Percentiles rank a stretch among this genome's conserved stretches.
phyloP scores from a whole-genome alignment of 2,113 vertebrate genomes.

The Ovibos moschatus region DNA sequence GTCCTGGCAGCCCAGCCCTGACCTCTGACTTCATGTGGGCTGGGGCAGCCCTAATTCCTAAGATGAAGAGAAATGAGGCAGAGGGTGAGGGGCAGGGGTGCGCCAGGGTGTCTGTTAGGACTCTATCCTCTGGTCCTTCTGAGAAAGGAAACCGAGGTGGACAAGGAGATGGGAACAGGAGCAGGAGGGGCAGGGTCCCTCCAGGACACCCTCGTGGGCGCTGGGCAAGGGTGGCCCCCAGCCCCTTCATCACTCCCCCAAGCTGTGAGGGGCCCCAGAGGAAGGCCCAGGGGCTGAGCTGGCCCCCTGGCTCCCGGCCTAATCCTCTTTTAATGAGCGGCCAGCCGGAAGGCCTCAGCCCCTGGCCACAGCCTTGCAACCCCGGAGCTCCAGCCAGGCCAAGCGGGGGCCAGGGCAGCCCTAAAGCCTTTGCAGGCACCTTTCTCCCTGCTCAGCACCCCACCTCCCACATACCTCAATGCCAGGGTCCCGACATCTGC shows the following conservation, averaged over 20 bases:
- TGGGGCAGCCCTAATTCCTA: slow-evolving; percentile 13
- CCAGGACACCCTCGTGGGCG: background rate
- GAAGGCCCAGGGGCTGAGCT: slow-evolving; percentile 53
- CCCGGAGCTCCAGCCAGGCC: slow-evolving; percentile 7
- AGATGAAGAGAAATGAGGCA: slow-evolving; percentile 19
- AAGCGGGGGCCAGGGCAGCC: slow-evolving; percentile 37
- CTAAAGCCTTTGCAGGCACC: background rate
- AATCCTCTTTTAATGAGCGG: slow-evolving; percentile 79
- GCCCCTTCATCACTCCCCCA: background rate
- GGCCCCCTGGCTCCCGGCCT: slow-evolving; percentile 70
- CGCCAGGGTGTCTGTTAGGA: background rate
- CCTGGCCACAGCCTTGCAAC: slow-evolving; percentile 53
- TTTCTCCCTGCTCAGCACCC: background rate
- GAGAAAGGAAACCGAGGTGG: background rate
- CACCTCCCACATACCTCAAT: background rate
- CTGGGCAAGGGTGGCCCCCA: background rate
- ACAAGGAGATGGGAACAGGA: background rate
- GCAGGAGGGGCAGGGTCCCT: background rate
- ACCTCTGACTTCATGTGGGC: slow-evolving; percentile 68
- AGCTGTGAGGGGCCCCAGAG: slow-evolving; percentile 44
- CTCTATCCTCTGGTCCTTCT: background rate
- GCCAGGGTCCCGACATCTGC: background rate
- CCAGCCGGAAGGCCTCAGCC: slow-evolving; percentile 70
- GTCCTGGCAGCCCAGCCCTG: slow-evolving; percentile 45
- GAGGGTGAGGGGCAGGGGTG: background rate